Conservation (phyloP, 1,140 invertebrate genomes). For the Hycleus phaleratus region DNA sequence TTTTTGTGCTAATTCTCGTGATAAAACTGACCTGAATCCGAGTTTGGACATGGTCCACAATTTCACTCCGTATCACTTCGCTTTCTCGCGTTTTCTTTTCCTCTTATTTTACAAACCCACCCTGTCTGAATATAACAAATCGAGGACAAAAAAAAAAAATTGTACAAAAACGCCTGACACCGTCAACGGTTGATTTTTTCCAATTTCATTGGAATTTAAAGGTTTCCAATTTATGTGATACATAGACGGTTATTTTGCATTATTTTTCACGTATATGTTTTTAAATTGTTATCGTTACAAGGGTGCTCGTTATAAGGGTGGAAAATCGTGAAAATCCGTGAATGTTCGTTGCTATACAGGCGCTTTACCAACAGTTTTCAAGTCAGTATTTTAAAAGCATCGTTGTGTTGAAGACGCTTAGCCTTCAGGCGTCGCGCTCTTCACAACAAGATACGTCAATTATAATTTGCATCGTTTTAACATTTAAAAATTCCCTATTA, state of each 20-base stretch:
- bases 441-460: not conserved
- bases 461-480: not conserved
- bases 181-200: too few relatives aligned
- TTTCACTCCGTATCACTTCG: too few relatives aligned
- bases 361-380: conserved; percentile 11
- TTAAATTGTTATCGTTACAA: conserved; percentile 8
- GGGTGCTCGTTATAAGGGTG: conserved; percentile 3
- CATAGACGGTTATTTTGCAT: conserved; percentile 3
- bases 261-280: conserved; percentile 1
- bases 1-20: not conserved
- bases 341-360: conserved; percentile 8
- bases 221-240: conserved; percentile 4
- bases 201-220: too few relatives aligned
- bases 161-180: not conserved
- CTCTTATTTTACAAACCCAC: too few relatives aligned
- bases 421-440: not conserved
- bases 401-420: conserved; percentile 6
- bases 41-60: too few relatives aligned
- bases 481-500: not conserved
- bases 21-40: too few relatives aligned
- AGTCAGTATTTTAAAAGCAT: conserved; percentile 12
- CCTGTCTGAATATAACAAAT: not conserved
- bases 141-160: not conserved
- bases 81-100: too few relatives aligned
- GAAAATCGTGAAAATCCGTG: conserved; percentile 13